These are phyloP conservation scores for Nixonia krombeini DNA, from an alignment of 1,140 invertebrate species.

Conservation along the genomic window DNA sequence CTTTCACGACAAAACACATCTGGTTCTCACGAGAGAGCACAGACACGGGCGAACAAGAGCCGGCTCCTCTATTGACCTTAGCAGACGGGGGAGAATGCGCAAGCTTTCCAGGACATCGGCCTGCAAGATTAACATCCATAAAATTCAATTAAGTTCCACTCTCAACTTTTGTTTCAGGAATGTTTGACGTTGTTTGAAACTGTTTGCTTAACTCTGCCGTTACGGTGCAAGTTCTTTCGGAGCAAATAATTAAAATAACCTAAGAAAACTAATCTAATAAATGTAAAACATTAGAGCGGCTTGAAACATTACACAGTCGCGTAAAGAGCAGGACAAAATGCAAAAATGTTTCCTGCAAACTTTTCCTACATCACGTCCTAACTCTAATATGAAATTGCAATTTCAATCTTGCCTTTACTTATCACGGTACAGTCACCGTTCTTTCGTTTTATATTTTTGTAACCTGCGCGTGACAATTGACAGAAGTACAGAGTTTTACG, in stretches of 20 bases:
- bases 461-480: too few relatives aligned
- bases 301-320: too few relatives aligned
- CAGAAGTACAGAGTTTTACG: too few relatives aligned
- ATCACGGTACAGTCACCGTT: too few relatives aligned
- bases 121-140: slow-evolving; percentile 41
- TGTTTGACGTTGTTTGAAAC: slow-evolving; percentile 42
- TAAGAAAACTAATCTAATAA: too few relatives aligned
- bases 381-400: too few relatives aligned
- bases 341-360: too few relatives aligned
- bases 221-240: slow-evolving; percentile 28
- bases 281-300: too few relatives aligned
- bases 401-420: too few relatives aligned
- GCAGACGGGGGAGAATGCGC: slow-evolving; percentile 14
- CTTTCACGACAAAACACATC: slow-evolving; percentile 37
- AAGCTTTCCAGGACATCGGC: slow-evolving; percentile 31
- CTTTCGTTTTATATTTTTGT: too few relatives aligned
- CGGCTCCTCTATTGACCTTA: slow-evolving; percentile 22
- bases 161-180: slow-evolving; percentile 40
- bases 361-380: too few relatives aligned
- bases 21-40: slow-evolving; percentile 20
- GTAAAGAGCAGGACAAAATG: too few relatives aligned
- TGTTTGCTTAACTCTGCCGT: slow-evolving; percentile 39
- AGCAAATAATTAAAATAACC: slow-evolving; percentile 32
- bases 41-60: not conserved
- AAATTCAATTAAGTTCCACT: slow-evolving; percentile 44